These are phyloP conservation scores for Mongoloraphidia duomilia DNA, from an alignment of 2,888 invertebrate genomes.

Conservation along the genomic window DNA sequence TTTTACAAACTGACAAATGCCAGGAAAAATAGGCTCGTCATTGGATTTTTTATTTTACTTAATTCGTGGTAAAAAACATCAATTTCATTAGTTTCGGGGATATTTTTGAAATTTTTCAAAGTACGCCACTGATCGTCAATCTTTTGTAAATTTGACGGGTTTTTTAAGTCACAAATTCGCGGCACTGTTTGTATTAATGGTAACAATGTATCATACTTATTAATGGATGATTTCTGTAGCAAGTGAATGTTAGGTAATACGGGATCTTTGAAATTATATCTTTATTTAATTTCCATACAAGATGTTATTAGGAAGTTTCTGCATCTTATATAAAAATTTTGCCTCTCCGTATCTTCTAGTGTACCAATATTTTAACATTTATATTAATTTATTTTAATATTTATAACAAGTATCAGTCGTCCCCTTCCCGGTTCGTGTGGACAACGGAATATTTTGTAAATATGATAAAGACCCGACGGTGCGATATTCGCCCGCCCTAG, in stretches of 20 bases:
- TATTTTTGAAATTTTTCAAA: slow-evolving; percentile 1
- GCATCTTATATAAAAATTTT: slow-evolving; percentile 10
- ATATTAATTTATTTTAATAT: too few relatives aligned
- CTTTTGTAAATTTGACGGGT: not conserved
- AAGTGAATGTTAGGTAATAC: slow-evolving; percentile 6
- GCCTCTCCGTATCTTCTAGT: slow-evolving; percentile 3
- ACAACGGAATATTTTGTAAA: too few relatives aligned
- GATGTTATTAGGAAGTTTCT: slow-evolving; percentile 10
- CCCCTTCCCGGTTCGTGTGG: too few relatives aligned
- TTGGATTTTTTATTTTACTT: too few relatives aligned
- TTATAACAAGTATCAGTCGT: too few relatives aligned
- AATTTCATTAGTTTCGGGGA: too few relatives aligned
- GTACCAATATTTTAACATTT: slow-evolving; percentile 10
- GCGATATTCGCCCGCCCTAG: too few relatives aligned
- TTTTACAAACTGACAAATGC: too few relatives aligned
- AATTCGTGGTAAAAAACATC: too few relatives aligned
- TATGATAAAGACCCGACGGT: too few relatives aligned
- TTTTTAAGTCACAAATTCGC: not conserved
- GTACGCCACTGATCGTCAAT: not conserved
- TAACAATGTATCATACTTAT: not conserved
- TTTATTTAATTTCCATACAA: slow-evolving; percentile 12
- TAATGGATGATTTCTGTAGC: slow-evolving; percentile 8
- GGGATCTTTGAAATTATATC: slow-evolving; percentile 14
- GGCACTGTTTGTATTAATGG: not conserved
- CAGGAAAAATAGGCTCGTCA: too few relatives aligned